These are phyloP conservation scores for Solenopsis invicta DNA, from an alignment of 1,140 invertebrate species.

Conservation along the genomic window DNA sequence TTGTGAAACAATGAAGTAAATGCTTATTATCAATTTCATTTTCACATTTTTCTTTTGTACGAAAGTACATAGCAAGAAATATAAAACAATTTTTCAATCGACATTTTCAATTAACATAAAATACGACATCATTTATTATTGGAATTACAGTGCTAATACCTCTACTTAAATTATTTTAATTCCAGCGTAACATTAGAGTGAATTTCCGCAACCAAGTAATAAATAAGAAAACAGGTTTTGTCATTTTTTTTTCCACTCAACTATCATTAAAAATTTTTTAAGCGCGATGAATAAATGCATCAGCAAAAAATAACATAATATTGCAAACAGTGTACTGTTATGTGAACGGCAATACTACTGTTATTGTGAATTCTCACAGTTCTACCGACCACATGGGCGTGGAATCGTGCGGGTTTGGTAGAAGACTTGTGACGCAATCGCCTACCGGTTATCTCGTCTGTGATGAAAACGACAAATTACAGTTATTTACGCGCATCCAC, in stretches of 20 bases:
- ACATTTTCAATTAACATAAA: slow-evolving; percentile 31
- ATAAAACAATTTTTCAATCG: background rate
- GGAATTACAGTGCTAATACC: background rate
- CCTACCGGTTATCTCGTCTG: slow-evolving; percentile 77
- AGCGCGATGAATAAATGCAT: background rate
- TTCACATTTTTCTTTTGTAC: background rate
- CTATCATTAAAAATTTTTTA: background rate
- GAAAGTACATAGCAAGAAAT: background rate
- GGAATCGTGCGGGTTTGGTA: slow-evolving; percentile 56
- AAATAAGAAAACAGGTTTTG: background rate
- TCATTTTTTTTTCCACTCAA: background rate
- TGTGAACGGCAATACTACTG: background rate
- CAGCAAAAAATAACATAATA: slow-evolving; percentile 6
- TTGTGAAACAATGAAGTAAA: background rate
- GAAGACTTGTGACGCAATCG: slow-evolving; percentile 58
- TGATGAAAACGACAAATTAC: slow-evolving; percentile 81
- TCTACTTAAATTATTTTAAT: background rate
- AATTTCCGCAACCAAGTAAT: background rate
- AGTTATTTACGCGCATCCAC: slow-evolving; percentile 82
- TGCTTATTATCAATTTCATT: background rate
- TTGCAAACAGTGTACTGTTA: slow-evolving; percentile 8
- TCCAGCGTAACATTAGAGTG: background rate
- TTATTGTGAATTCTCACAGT: slow-evolving; percentile 33
- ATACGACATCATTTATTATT: background rate
- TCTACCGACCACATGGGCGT: background rate